Conservation (phyloP, 2,888 invertebrate species). For the Caenorhabditis imperialis region DNA sequence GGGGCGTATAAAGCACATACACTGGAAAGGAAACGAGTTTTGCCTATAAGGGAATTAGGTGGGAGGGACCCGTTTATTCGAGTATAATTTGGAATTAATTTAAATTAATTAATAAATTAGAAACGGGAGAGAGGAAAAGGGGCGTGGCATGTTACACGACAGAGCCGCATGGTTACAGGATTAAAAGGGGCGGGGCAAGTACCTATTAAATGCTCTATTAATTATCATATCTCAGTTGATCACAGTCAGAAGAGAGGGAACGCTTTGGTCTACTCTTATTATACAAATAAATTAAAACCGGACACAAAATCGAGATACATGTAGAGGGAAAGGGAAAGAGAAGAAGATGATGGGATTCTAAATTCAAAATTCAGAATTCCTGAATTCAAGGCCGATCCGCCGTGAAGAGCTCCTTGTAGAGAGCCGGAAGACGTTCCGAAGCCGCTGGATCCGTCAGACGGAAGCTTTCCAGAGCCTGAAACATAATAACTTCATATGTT, state of each 20-base stretch:
- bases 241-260: constrained; percentile 11
- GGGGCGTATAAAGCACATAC: constrained; percentile 22
- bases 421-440: constrained; percentile 61
- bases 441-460: constrained; percentile 44
- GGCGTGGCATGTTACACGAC: too few species aligned
- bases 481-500: neutral
- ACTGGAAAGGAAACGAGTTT: constrained; percentile 19
- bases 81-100: too few species aligned
- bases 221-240: constrained; percentile 11
- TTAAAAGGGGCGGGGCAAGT: neutral
- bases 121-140: too few species aligned
- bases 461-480: constrained; percentile 51
- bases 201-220: constrained; percentile 20
- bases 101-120: too few species aligned
- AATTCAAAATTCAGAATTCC: too few species aligned
- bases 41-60: too few species aligned
- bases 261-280: constrained; percentile 38
- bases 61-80: too few species aligned
- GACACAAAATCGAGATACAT: constrained; percentile 36
- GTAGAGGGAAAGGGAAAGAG: constrained; percentile 1
- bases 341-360: neutral
- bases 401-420: constrained; percentile 73
- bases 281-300: constrained; percentile 44
- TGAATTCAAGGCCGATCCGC: constrained; percentile 50
- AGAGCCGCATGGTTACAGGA: too few species aligned